Percentiles rank a stretch among this genome's conserved stretches.
Evolutionary conservation across 2,797 vertebrate species (phyloP).

Genomic region (Scolopax rusticola): DNA sequence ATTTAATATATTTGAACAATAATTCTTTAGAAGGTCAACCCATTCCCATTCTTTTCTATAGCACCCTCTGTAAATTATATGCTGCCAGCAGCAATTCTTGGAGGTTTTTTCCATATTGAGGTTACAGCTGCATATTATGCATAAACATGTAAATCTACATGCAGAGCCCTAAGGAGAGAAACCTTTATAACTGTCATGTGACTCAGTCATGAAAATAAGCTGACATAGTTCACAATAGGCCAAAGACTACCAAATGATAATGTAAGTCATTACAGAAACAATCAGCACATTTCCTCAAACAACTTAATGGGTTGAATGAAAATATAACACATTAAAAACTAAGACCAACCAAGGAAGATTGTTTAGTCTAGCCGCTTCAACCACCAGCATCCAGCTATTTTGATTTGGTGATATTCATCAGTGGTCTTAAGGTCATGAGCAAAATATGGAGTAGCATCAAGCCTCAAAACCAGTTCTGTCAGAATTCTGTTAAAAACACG

Average conservation of each 20-base stretch:
- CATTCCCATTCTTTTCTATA: background rate
- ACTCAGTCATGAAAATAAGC: background rate
- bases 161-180: background rate
- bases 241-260: background rate
- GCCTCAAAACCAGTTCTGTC: background rate
- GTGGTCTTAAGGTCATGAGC: background rate
- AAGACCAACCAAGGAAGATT: background rate
- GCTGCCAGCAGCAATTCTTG: background rate
- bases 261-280: background rate
- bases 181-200: background rate
- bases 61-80: background rate
- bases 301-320: conserved; percentile 20
- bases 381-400: background rate
- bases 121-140: background rate
- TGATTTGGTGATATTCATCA: background rate
- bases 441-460: background rate
- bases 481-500: background rate
- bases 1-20: background rate
- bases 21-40: background rate
- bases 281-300: background rate
- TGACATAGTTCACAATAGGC: background rate
- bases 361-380: background rate
- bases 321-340: conserved; percentile 28
- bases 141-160: background rate
- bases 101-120: background rate